Evolutionary conservation across 1,140 invertebrate species (phyloP).

Genomic region (Caenorhabditis tropicalis): DNA sequence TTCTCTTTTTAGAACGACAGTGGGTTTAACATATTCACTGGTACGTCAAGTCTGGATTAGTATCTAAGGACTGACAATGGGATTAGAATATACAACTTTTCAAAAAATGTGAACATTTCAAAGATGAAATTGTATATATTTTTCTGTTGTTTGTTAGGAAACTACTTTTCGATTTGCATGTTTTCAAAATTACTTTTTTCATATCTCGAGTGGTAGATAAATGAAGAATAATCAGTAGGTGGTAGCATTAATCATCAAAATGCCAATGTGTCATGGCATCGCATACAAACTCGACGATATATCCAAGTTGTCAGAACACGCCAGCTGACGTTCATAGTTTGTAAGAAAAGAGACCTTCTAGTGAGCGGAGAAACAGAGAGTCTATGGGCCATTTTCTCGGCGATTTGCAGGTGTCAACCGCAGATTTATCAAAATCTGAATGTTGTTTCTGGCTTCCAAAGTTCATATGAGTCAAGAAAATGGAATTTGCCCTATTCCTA

Average conservation of each 20-base stretch:
- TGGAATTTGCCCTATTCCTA: neutral
- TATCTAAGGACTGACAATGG: neutral
- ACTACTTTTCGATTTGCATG: neutral
- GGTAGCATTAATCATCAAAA: conserved; percentile 34
- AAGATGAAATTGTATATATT: neutral
- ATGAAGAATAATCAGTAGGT: conserved; percentile 12
- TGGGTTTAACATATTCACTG: neutral
- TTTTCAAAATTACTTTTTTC: neutral
- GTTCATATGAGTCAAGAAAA: neutral
- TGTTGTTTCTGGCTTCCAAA: conserved; percentile 13
- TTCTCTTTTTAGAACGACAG: neutral
- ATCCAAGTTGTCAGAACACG: conserved; percentile 38
- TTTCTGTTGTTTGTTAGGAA: neutral
- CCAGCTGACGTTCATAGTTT: conserved; percentile 14
- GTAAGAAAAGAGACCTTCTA: conserved; percentile 40
- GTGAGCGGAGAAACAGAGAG: conserved; percentile 14
- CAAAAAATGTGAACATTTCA: neutral
- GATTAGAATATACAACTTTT: neutral
- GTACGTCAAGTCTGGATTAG: neutral
- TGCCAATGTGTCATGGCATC: conserved; percentile 38
- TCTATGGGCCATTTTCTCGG: conserved; percentile 36
- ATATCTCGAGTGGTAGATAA: neutral
- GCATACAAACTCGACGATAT: conserved; percentile 38
- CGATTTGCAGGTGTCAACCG: conserved; percentile 42
- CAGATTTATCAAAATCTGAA: conserved; percentile 43